phyloP scores from a whole-genome alignment of 2,113 vertebrate species.

The Candoia aspera region DNA sequence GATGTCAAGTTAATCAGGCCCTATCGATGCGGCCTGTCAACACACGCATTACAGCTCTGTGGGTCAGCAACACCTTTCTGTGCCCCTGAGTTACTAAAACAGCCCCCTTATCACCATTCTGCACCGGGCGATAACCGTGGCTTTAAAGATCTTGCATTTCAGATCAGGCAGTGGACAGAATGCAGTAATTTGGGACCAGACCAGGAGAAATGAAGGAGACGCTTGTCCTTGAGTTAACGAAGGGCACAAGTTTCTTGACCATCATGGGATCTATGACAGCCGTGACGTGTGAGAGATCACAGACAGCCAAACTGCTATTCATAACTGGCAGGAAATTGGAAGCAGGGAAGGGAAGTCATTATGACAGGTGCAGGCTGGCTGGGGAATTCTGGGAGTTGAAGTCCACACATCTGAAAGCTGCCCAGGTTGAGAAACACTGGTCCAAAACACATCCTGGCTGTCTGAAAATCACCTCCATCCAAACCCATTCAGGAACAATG shows the following conservation, averaged over 20 bases:
- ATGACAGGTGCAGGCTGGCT: no score
- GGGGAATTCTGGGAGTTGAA: no score
- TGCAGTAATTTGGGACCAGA: neutral
- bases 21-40: neutral
- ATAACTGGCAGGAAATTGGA: no score
- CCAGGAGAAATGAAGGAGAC: no score
- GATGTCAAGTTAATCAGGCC: neutral
- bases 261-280: no score
- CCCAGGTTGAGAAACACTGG: no score
- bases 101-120: accelerated
- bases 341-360: no score
- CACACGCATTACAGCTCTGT: accelerated
- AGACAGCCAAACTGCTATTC: no score
- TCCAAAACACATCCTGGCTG: neutral
- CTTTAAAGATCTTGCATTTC: constrained; percentile 44
- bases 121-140: constrained; percentile 15
- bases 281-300: no score
- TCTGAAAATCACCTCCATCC: neutral
- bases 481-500: neutral
- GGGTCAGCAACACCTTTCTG: neutral
- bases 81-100: accelerated
- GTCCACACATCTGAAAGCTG: no score
- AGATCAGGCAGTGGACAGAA: constrained; percentile 5
- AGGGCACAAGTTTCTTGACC: no score
- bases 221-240: no score